Evolutionary conservation across 1,140 invertebrate species (phyloP), one percentile per base, ranked within the genome.

Genomic region (Micrasema longulum): DNA sequence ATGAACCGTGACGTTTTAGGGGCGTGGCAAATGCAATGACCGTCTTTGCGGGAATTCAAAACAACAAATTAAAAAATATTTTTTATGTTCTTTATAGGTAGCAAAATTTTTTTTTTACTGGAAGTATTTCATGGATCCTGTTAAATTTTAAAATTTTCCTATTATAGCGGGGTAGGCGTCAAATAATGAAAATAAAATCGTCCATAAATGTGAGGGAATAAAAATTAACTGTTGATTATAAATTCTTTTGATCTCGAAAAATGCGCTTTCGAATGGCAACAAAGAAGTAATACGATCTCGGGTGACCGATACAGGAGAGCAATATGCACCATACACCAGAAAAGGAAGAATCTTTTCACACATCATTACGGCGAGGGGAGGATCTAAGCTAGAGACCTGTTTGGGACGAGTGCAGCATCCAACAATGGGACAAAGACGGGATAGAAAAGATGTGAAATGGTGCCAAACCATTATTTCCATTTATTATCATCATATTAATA

Each of bases 401-500:
- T 60, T 60, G 9, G 14, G 35, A 22, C 14, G 16, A 16, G 55
- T 31, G 22, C 52, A 60, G 55, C 35, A 41, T 41, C 35, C 55
- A 22, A 60, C 55, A 60, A 60, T 38, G 35, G 55, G 10, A 60
- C 55, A 60, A 60, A 60, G 55, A 7, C 16, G 5, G 36, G 16
- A 38, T 60, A 60, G 35, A 38, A 35, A 41, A 22, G 55, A 41
- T 60, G 36, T 60, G 55, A 60, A 60, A 60, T 60, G 55, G 55
- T 60, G 55, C 36, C 55, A 43, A 38, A 60, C 35, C 55, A 60
- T 60, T 60, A 60, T 60, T 60, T 18, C 55, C 36, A 60, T 60
- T 60, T 36, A 60, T 60, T 60, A 60, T 60, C 55, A 35, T 60
- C 55, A 18, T 60, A 60, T 60, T 60, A 60, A 60, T 60, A 41